These are phyloP conservation scores for Muscicapa comitata DNA, from an alignment of 2,797 vertebrate genomes.

Conservation along the genomic window DNA sequence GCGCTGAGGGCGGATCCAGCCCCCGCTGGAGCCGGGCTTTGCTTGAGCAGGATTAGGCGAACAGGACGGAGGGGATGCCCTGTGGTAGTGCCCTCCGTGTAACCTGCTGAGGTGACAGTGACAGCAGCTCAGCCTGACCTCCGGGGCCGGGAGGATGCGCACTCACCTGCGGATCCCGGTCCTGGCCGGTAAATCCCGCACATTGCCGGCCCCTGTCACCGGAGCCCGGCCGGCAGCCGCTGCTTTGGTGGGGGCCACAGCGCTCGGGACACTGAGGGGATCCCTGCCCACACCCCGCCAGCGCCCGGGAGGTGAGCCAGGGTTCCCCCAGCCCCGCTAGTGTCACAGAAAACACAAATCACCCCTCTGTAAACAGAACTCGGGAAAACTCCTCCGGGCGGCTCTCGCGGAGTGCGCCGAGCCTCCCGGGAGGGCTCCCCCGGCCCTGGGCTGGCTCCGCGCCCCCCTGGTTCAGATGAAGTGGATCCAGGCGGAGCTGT, in stretches of 20 bases:
- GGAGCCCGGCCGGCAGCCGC: background rate
- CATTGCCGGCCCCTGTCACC: background rate
- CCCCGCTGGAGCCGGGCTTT: background rate
- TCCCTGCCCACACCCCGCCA: background rate
- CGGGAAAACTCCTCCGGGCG: background rate
- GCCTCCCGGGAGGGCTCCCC: background rate
- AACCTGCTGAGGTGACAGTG: background rate
- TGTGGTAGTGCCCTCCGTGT: background rate
- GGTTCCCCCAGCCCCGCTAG: background rate
- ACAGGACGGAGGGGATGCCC: background rate
- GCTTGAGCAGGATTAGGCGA: background rate
- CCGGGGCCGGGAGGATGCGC: background rate
- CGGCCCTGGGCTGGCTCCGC: background rate
- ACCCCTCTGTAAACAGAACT: background rate
- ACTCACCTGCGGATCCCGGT: background rate
- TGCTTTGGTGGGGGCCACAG: background rate
- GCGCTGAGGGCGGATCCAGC: background rate
- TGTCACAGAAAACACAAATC: background rate
- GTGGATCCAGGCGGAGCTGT: slow-evolving; percentile 87
- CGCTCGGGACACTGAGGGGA: background rate
- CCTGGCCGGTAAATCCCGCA: background rate
- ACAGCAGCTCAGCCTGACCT: background rate
- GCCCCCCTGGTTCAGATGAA: slow-evolving; percentile 79
- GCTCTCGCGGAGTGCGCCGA: background rate
- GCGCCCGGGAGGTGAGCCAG: background rate